These are phyloP conservation scores for Xenopus petersii DNA, from an alignment of 2,797 vertebrate species.

Conservation along the genomic window DNA sequence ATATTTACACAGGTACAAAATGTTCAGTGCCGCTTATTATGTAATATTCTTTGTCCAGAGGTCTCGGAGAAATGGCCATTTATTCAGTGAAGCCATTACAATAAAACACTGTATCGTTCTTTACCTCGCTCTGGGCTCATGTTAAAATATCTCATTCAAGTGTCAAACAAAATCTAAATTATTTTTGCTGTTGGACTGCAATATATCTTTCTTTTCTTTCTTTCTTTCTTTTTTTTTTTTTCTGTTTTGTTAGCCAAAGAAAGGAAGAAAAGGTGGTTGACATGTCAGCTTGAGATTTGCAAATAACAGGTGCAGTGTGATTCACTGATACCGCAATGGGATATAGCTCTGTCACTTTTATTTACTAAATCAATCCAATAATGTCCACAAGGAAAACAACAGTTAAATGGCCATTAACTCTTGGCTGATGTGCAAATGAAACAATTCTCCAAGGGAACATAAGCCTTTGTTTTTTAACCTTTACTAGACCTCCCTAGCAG, in stretches of 20 bases:
- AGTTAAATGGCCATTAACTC: constrained; percentile 79
- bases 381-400: constrained; percentile 74
- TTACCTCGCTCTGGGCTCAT: background rate
- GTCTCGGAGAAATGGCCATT: background rate
- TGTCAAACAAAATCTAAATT: background rate
- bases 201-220: background rate
- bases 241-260: constrained; percentile 45
- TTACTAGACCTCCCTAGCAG: constrained; percentile 57
- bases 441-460: constrained; percentile 69
- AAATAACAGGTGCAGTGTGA: constrained; percentile 76
- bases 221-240: background rate
- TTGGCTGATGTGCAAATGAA: constrained; percentile 76
- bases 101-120: background rate
- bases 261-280: constrained; percentile 67
- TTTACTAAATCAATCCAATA: constrained; percentile 80
- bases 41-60: constrained; percentile 13
- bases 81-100: background rate
- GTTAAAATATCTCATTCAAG: background rate
- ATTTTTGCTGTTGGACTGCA: background rate
- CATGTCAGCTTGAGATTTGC: constrained; percentile 68
- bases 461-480: constrained; percentile 74
- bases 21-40: constrained; percentile 17
- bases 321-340: constrained; percentile 63
- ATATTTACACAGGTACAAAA: background rate
- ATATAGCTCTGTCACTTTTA: constrained; percentile 75